Base-by-base conservation (phyloP, 2,113 vertebrate species). In the Rhinolophus ferrumequinum region DNA sequence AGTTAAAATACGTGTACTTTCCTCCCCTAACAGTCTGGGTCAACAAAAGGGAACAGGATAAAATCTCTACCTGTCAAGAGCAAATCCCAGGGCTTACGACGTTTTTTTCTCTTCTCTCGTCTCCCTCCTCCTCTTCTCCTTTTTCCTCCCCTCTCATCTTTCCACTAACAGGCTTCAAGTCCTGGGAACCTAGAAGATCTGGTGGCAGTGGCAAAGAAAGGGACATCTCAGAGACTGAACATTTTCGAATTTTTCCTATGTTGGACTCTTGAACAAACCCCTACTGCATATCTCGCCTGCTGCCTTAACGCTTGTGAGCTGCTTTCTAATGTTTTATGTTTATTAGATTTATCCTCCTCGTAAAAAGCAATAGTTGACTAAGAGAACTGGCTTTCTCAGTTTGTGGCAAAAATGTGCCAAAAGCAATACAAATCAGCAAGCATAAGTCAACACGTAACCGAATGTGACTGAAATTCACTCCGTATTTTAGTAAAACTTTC, bases 241-340 rank as follows among this genome's bases (percentile, higher is more conserved):
- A 73, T 9, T 77, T 47, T 54, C 69, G 69, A 73, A 26, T 77
- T 83, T 92, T 83, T 75, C 33, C 54, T 52, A 58, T 2, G 8
- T 30, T 64, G 64, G 50, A n/a, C 11, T 82, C 69, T 30, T 52
- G 41, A 81, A 76, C 30, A 66, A 90, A 83, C 30, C 30, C 11
- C n/a, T 41, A 19, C n/a, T 83, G 8, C 30, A 52, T 41, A 41
- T 87, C 56, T 90, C 33, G 0, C 35, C 22, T 60, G 24, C n/a
- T 28, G 13, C 21, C 35, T 80, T 90, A 50, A 66, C 50, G 38
- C 50, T 16, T 56, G 66, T 66, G 16, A 86, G 16, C 15, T 81
- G 15, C 52, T 58, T 94, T 94, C 86, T 44, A 41, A 11, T 77
- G 26, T 88, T 93, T 90, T 81, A 12, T 75, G 38, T 87, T 90